These are phyloP conservation scores for Eupelmus urozonus DNA, from an alignment of 2,888 invertebrate genomes.

Conservation along the genomic window DNA sequence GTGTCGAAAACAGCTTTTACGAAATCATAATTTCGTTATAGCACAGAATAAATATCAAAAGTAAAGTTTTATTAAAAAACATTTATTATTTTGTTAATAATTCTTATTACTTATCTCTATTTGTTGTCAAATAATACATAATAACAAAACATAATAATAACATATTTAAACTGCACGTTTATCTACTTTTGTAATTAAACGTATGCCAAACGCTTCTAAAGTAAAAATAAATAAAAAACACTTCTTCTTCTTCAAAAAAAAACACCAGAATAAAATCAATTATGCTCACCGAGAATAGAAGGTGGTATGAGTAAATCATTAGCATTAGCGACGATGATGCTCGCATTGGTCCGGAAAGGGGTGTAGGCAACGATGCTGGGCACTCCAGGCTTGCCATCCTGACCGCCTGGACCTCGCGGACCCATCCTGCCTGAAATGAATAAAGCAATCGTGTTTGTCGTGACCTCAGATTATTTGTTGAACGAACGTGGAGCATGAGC, in stretches of 20 bases:
- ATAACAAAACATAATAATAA: too few species aligned
- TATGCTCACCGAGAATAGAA: conserved; percentile 84
- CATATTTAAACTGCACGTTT: too few species aligned
- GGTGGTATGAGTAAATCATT: conserved; percentile 90
- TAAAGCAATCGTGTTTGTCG: neutral
- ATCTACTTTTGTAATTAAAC: too few species aligned
- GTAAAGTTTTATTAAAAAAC: too few species aligned
- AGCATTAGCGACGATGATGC: conserved; percentile 68
- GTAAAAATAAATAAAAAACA: neutral
- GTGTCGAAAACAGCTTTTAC: too few species aligned
- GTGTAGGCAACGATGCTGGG: conserved; percentile 90
- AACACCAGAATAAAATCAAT: neutral
- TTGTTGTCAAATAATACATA: too few species aligned
- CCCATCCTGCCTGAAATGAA: conserved; percentile 82
- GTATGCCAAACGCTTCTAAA: neutral
- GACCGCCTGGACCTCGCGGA: conserved; percentile 79
- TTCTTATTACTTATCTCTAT: too few species aligned
- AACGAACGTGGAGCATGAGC: too few species aligned
- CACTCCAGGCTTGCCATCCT: conserved; percentile 85
- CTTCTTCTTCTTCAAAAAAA: neutral
- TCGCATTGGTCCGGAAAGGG: conserved; percentile 77
- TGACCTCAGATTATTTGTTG: too few species aligned
- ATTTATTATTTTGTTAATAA: too few species aligned
- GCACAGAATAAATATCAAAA: too few species aligned
- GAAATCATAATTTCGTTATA: too few species aligned